phyloP scores from a whole-genome alignment of 2,888 invertebrate genomes.

The Calliscelio sp. region DNA sequence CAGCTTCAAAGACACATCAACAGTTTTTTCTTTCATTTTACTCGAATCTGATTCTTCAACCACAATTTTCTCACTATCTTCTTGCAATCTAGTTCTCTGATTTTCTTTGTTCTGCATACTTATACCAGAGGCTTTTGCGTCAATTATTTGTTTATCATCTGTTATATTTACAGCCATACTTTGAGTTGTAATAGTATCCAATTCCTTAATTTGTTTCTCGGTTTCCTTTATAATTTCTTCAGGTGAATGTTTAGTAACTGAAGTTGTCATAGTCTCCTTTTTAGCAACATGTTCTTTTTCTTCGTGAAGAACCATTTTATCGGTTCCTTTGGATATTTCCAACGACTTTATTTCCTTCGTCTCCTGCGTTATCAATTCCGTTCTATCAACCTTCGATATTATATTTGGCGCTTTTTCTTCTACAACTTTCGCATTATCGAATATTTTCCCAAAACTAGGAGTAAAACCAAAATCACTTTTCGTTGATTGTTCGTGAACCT shows the following conservation, averaged over 20 bases:
- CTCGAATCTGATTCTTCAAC: constrained; percentile 77
- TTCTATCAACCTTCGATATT: constrained; percentile 81
- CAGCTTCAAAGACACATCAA: constrained; percentile 79
- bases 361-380: constrained; percentile 77
- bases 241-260: constrained; percentile 78
- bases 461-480: constrained; percentile 79
- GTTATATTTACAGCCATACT: constrained; percentile 79
- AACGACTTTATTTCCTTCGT: constrained; percentile 81
- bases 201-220: constrained; percentile 76
- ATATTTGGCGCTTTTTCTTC: constrained; percentile 65
- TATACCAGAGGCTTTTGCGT: constrained; percentile 79
- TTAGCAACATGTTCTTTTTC: constrained; percentile 79
- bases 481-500: constrained; percentile 76
- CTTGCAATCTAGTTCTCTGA: constrained; percentile 75
- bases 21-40: constrained; percentile 76
- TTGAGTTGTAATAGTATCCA: constrained; percentile 76
- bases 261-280: constrained; percentile 79
- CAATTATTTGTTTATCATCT: constrained; percentile 79
- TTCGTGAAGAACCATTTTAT: constrained; percentile 80
- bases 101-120: constrained; percentile 76
- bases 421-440: constrained; percentile 75
- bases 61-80: constrained; percentile 79
- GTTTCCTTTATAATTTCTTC: constrained; percentile 80
- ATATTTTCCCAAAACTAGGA: constrained; percentile 76
- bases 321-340: constrained; percentile 78